Evolutionary conservation across 2,113 vertebrate genomes (phyloP), one percentile per base, ranked within the genome.

Genomic region (Centropus unirufus): DNA sequence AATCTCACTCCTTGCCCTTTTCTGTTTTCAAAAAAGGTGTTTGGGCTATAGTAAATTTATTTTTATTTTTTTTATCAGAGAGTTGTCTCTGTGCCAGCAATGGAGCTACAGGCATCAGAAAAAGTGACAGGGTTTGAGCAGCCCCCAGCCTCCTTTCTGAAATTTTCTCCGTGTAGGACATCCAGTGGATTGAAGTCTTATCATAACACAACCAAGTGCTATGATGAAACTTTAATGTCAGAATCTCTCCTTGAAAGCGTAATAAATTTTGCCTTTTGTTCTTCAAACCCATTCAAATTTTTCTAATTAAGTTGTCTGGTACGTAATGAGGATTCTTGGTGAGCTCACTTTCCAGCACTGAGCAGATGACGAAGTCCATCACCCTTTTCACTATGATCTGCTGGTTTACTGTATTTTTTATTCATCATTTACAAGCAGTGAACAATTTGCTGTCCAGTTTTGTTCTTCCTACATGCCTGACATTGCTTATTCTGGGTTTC

Each of bases 221-320:
- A 57, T 27, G 62, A 87, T 89, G 70, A 81, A 93, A 92, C 36
- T 92, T 93, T 67, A 83, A 68, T 74, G 59, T 47, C 39, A 51
- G 44, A 83, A n/a, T 82, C 14, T 66, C 27, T 90, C 23, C 62
- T 92, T 54, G 18, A 73, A 32, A 82, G 36, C 49, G 62, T 85
- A 69, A 46, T 72, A 0, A 46, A 62, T 90, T 91, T 91, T 73
- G 10, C 22, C n/a, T 87, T 85, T 87, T 89, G 61, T 68, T 64
- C 23, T 82, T 81, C 51, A 34, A 72, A 72, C n/a, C 13, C 0
- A 2, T 40, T 87, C 58, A n/a, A 40, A 9, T 39, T 85, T 92
- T 91, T 83, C 23, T 85, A 76, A 72, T 89, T 68, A 66, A 17
- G 10, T 79, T 84, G 39, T 57, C 55, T 85, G 62, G 16, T 74